Conservation (phyloP, 1,140 invertebrate species). For the Fopius arisanus region DNA sequence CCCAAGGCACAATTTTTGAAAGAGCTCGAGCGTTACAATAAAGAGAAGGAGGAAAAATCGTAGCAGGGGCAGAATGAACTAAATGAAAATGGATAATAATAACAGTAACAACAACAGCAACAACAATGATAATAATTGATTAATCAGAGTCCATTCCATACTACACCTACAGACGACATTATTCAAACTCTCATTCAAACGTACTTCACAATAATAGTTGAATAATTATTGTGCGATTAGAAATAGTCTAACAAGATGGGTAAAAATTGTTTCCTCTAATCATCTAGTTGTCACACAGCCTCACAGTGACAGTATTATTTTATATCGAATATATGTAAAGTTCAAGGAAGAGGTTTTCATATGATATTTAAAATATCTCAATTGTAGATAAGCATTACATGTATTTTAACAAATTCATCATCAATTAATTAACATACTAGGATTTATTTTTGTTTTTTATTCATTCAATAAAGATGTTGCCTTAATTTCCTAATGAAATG, state of each 20-base stretch:
- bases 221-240: too few species aligned
- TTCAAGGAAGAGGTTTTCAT: too few species aligned
- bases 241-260: too few species aligned
- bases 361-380: neutral
- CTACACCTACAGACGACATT: neutral
- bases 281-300: too few species aligned
- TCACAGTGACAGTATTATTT: too few species aligned
- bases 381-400: conserved; percentile 25
- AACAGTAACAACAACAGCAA: too few species aligned
- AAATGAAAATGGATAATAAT: too few species aligned
- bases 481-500: neutral
- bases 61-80: conserved; percentile 63
- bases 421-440: conserved; percentile 1
- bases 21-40: conserved; percentile 89
- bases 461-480: conserved; percentile 15
- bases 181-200: neutral
- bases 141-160: neutral
- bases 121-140: neutral
- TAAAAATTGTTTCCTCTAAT: too few species aligned
- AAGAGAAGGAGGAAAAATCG: conserved; percentile 90
- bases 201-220: too few species aligned
- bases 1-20: conserved; percentile 89
- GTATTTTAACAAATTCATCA: conserved; percentile 23
- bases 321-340: too few species aligned
- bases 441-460: neutral